Percentiles rank a stretch among this genome's conserved stretches.
Evolutionary conservation across 2,797 vertebrate genomes (phyloP).

Genomic region (Clarias pachynema): DNA sequence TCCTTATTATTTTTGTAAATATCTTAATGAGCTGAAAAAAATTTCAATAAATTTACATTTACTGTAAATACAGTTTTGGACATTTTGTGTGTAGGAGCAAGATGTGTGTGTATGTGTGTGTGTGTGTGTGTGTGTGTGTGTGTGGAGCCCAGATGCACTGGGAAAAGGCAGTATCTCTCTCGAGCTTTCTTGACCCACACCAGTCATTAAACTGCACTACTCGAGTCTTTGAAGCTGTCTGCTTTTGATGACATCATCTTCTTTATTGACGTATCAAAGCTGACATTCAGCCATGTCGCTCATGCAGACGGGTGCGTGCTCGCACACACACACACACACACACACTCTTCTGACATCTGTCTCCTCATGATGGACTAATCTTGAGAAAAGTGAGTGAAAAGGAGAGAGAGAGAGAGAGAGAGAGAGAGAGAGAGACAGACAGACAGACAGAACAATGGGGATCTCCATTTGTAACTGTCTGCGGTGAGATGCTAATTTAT

Average conservation of each 20-base stretch:
- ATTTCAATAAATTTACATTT: not conserved
- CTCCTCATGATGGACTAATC: conserved; percentile 5
- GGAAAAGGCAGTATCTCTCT: not conserved
- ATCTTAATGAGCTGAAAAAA: not conserved
- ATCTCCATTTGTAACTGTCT: conserved; percentile 63
- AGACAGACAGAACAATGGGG: conserved; percentile 31
- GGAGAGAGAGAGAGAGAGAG: conserved; percentile 14
- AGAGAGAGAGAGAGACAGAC: conserved; percentile 31
- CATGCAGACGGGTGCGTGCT: not conserved
- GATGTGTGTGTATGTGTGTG: not conserved
- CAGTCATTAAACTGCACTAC: not conserved
- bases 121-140: not conserved
- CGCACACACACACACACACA: conserved; percentile 5
- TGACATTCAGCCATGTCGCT: conserved; percentile 17
- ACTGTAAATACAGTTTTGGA: not conserved
- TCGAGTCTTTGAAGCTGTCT: conserved; percentile 22
- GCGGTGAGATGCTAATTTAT: conserved; percentile 57
- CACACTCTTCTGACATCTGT: conserved; percentile 7
- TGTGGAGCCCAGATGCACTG: not conserved
- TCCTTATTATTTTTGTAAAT: not conserved
- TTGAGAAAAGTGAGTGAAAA: conserved; percentile 27
- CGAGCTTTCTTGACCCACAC: not conserved
- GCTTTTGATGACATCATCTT: conserved; percentile 44
- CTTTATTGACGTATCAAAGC: conserved; percentile 26
- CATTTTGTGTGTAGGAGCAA: not conserved